phyloP scores from a whole-genome alignment of 2,113 vertebrate species.

The Hippocampus abdominalis region DNA sequence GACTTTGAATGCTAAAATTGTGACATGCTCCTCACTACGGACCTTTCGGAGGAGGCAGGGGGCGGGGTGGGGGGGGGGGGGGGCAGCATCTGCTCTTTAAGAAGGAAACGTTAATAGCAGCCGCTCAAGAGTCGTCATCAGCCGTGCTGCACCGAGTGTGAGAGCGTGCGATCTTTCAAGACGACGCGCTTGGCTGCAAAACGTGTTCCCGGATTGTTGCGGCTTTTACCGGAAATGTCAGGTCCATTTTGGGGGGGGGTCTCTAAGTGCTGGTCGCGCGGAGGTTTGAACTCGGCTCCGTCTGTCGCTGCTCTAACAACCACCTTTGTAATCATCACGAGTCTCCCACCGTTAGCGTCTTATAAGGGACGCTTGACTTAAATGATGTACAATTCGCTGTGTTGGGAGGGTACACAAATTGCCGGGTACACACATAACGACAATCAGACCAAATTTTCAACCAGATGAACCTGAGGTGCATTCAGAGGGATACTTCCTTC shows the following conservation, averaged over 20 bases:
- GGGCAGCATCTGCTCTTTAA: background rate
- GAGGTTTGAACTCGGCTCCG: slow-evolving; percentile 1
- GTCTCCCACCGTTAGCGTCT: slow-evolving; percentile 15
- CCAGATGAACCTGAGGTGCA: background rate
- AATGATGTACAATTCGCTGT: background rate
- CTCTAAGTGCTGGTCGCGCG: slow-evolving; percentile 20
- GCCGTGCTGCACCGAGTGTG: background rate
- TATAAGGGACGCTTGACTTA: slow-evolving; percentile 28
- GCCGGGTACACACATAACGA: background rate
- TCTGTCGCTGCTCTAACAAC: slow-evolving; percentile 12
- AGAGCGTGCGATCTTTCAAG: slow-evolving; percentile 46
- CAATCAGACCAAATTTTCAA: background rate
- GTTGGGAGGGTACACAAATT: background rate
- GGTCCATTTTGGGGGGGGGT: slow-evolving; percentile 36
- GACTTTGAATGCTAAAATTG: too few relatives aligned
- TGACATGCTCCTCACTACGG: too few relatives aligned
- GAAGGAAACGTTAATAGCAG: background rate
- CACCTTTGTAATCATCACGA: slow-evolving; percentile 9
- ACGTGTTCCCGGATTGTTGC: slow-evolving; percentile 26
- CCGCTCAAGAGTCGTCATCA: background rate
- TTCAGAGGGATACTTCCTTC: background rate
- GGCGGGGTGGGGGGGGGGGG: too few relatives aligned
- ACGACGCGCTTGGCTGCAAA: slow-evolving; percentile 30
- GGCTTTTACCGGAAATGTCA: slow-evolving; percentile 52
- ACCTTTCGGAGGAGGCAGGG: too few relatives aligned